Evolutionary conservation across 2,113 vertebrate genomes (phyloP).

Genomic region (Platysternon megacephalum): DNA sequence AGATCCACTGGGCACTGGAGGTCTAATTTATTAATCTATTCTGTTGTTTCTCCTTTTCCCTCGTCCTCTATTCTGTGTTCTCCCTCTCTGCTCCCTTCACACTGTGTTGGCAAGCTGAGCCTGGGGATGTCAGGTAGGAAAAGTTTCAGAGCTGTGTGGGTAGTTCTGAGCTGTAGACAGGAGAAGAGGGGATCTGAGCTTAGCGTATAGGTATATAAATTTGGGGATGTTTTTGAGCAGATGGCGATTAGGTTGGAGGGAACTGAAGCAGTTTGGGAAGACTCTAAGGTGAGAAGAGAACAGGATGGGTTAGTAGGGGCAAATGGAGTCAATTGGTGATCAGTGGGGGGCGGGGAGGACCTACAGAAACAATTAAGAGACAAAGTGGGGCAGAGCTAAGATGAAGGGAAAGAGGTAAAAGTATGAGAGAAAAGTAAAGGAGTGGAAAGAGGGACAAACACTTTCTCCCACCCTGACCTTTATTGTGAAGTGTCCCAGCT

Average conservation of each 20-base stretch:
- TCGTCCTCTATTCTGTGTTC: background rate
- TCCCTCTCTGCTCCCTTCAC: background rate
- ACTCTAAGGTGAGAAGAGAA: background rate
- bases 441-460: background rate
- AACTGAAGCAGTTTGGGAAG: fast-evolving
- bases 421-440: background rate
- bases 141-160: fast-evolving
- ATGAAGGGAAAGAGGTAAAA: background rate
- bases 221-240: no score
- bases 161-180: fast-evolving
- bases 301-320: background rate
- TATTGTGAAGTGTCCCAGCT: background rate
- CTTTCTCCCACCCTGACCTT: background rate
- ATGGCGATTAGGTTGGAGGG: background rate
- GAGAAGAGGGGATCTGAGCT: no score
- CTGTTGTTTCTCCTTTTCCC: background rate
- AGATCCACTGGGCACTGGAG: background rate
- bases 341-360: no score
- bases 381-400: background rate
- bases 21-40: background rate
- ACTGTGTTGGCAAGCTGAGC: background rate
- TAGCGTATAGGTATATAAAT: no score
- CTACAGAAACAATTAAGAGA: background rate
- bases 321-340: background rate
- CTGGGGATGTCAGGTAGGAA: background rate